A percentile compares a stretch with the other conserved stretches of the same genome.
Conservation (phyloP, 1,140 invertebrate genomes). For the Drosophila lacteicornis region DNA sequence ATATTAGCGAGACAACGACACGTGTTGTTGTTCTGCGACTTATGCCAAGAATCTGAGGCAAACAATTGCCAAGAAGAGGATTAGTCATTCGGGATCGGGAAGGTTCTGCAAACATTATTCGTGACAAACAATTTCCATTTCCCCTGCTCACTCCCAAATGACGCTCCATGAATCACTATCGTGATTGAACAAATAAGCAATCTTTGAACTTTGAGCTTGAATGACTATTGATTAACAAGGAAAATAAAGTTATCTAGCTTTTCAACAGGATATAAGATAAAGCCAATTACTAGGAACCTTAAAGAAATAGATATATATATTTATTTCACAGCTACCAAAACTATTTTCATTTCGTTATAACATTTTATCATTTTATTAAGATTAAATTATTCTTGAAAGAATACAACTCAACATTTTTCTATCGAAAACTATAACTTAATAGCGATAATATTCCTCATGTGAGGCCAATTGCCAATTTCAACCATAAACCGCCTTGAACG, state of each 20-base stretch:
- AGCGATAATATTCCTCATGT: not conserved
- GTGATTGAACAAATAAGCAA: constrained; percentile 23
- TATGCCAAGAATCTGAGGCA: constrained; percentile 10
- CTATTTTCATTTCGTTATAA: too few species aligned
- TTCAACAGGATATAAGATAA: not conserved
- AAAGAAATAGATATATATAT: not conserved
- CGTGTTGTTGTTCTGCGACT: constrained; percentile 56
- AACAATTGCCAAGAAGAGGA: constrained; percentile 7
- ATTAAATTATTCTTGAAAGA: too few species aligned
- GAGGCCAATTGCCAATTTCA: constrained; percentile 23
- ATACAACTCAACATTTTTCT: too few species aligned
- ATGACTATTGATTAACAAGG: not conserved
- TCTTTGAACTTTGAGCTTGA: constrained; percentile 8
- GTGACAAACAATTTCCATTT: constrained; percentile 10
- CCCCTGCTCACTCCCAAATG: constrained; percentile 1
- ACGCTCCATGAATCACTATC: constrained; percentile 18
- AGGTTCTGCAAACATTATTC: constrained; percentile 42
- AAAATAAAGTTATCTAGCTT: not conserved
- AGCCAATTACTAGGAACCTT: too few species aligned
- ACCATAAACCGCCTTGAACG: constrained; percentile 20
- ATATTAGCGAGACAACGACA: constrained; percentile 42
- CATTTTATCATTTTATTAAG: too few species aligned
- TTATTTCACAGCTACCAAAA: too few species aligned
- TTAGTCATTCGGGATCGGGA: constrained; percentile 51
- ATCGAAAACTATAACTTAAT: not conserved